phyloP scores from a whole-genome alignment of 2,888 invertebrate genomes.

The Callyntrura guangdongensis region DNA sequence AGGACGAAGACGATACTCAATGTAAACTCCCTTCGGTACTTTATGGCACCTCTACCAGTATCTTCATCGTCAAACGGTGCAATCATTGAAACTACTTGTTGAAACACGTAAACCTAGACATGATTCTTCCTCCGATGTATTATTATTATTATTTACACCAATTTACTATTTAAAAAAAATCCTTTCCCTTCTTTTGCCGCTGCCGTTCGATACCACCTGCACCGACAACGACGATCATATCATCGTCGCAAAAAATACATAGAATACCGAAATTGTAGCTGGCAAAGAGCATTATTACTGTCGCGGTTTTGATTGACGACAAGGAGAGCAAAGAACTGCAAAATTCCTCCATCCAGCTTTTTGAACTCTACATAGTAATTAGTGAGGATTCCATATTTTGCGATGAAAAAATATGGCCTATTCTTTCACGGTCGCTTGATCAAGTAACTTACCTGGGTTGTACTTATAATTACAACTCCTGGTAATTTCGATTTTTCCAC shows the following conservation, averaged over 20 bases:
- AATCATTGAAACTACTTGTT: slow-evolving; percentile 31
- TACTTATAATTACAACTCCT: slow-evolving; percentile 18
- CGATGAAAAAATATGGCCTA: slow-evolving; percentile 3
- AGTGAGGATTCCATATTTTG: background rate
- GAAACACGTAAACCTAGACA: slow-evolving; percentile 43
- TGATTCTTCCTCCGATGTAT: background rate
- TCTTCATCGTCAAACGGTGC: slow-evolving; percentile 32
- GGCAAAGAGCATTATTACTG: background rate
- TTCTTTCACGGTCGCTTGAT: slow-evolving; percentile 57
- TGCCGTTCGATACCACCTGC: background rate
- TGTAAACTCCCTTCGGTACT: slow-evolving; percentile 40
- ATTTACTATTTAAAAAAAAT: too few relatives aligned
- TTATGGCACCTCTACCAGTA: slow-evolving; percentile 15
- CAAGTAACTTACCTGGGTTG: slow-evolving; percentile 39
- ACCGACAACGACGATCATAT: too few relatives aligned
- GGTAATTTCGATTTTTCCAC: slow-evolving; percentile 53
- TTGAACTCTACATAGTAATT: slow-evolving; percentile 34
- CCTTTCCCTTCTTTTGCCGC: background rate
- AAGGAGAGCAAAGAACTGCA: slow-evolving; percentile 6
- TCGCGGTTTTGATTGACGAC: background rate
- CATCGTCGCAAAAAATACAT: too few relatives aligned
- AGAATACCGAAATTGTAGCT: background rate
- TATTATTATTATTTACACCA: too few relatives aligned
- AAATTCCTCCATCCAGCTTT: slow-evolving; percentile 30
- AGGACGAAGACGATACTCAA: background rate